These are phyloP conservation scores for Eueides isabella DNA, from an alignment of 1,140 invertebrate species.

Conservation along the genomic window DNA sequence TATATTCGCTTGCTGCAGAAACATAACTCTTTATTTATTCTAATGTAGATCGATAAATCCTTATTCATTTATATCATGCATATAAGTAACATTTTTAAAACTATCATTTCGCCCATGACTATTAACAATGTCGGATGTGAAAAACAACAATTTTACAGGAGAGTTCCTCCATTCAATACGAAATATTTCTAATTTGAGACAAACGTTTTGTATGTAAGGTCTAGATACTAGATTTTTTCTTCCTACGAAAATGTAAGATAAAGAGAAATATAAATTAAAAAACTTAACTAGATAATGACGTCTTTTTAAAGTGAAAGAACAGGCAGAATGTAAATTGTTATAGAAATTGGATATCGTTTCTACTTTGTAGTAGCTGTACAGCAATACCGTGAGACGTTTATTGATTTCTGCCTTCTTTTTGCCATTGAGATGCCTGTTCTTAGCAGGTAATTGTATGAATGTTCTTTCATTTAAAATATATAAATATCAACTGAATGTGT, in stretches of 20 bases:
- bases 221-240: neutral
- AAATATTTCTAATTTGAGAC: no score
- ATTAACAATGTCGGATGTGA: no score
- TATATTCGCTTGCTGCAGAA: neutral
- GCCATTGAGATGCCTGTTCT: neutral
- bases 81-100: neutral
- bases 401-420: neutral
- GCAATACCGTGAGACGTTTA: neutral
- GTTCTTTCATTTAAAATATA: neutral
- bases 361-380: neutral
- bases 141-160: no score
- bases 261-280: neutral
- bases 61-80: neutral
- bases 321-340: neutral
- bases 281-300: neutral
- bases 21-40: slow-evolving; percentile 10
- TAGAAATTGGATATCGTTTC: neutral
- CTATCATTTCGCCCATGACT: no score
- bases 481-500: neutral
- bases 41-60: slow-evolving; percentile 1
- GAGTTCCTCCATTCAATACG: no score
- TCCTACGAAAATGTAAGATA: neutral
- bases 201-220: no score
- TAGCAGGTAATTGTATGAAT: neutral
- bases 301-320: neutral